phyloP scores from a whole-genome alignment of 2,113 vertebrate genomes.

The Melanerpes formicivorus region DNA sequence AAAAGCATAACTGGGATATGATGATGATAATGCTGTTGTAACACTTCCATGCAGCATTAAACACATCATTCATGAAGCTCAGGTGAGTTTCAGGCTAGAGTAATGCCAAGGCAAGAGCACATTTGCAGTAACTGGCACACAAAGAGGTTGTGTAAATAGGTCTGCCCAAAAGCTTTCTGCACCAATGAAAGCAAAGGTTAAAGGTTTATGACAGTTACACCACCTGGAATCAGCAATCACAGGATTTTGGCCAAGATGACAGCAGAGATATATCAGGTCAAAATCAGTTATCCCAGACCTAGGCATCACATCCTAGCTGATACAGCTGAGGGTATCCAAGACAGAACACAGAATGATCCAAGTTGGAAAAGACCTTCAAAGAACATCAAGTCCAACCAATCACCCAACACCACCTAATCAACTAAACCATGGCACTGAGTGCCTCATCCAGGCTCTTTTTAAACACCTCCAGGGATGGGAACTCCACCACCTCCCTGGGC shows the following conservation, averaged over 20 bases:
- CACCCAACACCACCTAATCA: no score
- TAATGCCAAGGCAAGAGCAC: background rate
- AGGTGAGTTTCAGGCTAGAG: background rate
- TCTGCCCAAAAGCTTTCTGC: background rate
- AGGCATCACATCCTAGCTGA: background rate
- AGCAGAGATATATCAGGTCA: background rate
- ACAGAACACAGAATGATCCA: no score
- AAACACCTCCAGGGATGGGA: no score
- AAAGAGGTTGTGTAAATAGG: background rate
- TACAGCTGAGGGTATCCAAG: no score
- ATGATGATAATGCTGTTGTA: background rate
- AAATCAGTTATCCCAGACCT: background rate
- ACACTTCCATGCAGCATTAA: background rate
- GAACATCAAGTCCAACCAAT: no score
- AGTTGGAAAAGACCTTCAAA: no score
- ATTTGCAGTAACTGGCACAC: background rate
- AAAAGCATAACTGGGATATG: no score
- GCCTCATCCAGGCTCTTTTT: no score
- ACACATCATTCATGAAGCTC: background rate
- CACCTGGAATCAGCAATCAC: rapidly evolving
- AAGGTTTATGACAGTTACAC: background rate
- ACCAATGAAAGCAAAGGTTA: background rate
- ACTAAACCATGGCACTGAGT: no score
- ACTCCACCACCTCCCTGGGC: no score
- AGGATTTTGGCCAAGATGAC: background rate